These are phyloP conservation scores for Triplophysa rosa DNA, from an alignment of 2,113 vertebrate species.

Conservation along the genomic window DNA sequence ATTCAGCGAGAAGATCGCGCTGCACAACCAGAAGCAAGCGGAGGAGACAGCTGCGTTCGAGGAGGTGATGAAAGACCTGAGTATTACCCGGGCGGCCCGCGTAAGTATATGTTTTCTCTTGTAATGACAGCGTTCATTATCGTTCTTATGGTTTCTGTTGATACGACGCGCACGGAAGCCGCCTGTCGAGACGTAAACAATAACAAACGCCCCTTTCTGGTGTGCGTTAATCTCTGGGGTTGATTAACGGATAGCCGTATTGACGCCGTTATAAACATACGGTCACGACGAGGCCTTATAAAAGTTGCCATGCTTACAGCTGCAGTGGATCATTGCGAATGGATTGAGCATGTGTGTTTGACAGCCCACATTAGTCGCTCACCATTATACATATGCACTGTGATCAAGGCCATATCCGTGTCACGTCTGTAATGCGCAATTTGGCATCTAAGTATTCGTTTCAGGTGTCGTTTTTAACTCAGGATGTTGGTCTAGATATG, in stretches of 20 bases:
- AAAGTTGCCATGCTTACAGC: slow-evolving; percentile 56
- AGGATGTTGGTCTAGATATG: background rate
- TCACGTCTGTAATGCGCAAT: background rate
- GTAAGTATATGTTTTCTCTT: slow-evolving; percentile 71
- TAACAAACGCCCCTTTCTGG: slow-evolving; percentile 68
- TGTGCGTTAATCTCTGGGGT: slow-evolving; percentile 15
- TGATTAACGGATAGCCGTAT: slow-evolving; percentile 11
- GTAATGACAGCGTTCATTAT: slow-evolving; percentile 8
- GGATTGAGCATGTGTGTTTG: slow-evolving; percentile 63
- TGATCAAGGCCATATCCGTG: slow-evolving; percentile 14
- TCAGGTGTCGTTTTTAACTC: background rate
- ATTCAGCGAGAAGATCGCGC: slow-evolving; percentile 97
- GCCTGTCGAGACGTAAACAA: slow-evolving; percentile 71
- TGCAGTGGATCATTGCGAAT: slow-evolving; percentile 13
- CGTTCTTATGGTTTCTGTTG: slow-evolving; percentile 18
- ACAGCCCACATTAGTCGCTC: slow-evolving; percentile 54
- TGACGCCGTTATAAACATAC: background rate
- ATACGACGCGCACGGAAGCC: slow-evolving; percentile 44
- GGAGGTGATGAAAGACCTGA: slow-evolving; percentile 95
- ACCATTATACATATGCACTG: background rate
- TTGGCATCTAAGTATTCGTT: background rate
- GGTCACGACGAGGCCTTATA: slow-evolving; percentile 21
- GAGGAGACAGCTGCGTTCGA: slow-evolving; percentile 95
- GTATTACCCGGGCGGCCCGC: slow-evolving; percentile 90
- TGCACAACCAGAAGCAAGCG: slow-evolving; percentile 95